These are phyloP conservation scores for Agapornis roseicollis DNA, from an alignment of 2,113 vertebrate species.

Conservation along the genomic window DNA sequence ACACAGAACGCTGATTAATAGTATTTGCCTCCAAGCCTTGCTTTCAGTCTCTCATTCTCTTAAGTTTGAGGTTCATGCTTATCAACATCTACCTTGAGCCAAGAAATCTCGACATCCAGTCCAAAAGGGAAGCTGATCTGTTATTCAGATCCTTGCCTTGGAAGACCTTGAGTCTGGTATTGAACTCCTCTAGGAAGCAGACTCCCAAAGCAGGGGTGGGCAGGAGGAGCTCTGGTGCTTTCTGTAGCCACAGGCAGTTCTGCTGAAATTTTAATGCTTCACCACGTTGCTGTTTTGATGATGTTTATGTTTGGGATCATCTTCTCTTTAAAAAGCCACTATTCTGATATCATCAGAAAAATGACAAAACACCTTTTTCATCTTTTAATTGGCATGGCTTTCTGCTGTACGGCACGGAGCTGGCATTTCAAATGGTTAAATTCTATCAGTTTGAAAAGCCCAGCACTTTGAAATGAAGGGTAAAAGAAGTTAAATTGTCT, in stretches of 20 bases:
- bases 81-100: not conserved
- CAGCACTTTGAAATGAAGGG: not conserved
- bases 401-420: not conserved
- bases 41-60: not conserved
- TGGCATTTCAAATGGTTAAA: not conserved
- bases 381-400: slow-evolving; percentile 31
- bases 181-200: not conserved
- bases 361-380: not conserved
- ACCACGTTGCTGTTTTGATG: not conserved
- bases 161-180: not conserved
- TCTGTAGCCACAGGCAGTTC: not conserved
- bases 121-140: not conserved
- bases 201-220: not conserved
- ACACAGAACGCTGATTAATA: not conserved
- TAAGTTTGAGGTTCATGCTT: not conserved
- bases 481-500: slow-evolving; percentile 26
- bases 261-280: not conserved
- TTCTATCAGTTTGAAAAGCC: not conserved
- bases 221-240: not conserved
- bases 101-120: not conserved
- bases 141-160: not conserved
- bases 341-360: not conserved
- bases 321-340: not conserved
- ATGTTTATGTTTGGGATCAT: not conserved
- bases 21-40: not conserved